phyloP scores from a whole-genome alignment of 2,888 invertebrate species.

The Anagyrus pseudococci region DNA sequence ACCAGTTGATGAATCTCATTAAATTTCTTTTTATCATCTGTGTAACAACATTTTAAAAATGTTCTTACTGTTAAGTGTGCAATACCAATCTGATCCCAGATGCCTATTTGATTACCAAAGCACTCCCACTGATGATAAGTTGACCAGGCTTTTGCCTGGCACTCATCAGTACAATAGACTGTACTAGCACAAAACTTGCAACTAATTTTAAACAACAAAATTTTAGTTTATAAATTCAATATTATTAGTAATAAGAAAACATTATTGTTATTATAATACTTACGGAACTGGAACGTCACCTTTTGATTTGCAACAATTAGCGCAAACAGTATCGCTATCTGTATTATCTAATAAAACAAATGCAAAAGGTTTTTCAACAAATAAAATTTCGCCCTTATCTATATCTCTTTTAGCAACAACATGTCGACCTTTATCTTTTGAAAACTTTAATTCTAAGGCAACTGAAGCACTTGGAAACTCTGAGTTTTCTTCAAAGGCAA shows the following conservation, averaged over 20 bases:
- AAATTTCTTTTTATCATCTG: conserved; percentile 62
- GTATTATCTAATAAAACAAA: conserved; percentile 72
- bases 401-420: conserved; percentile 69
- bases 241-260: conserved; percentile 3
- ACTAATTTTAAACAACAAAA: conserved; percentile 59
- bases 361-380: conserved; percentile 81
- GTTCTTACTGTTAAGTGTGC: conserved; percentile 79
- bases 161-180: conserved; percentile 73
- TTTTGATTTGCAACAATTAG: conserved; percentile 72
- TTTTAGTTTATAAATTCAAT: conserved; percentile 16
- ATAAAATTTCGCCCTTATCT: conserved; percentile 74
- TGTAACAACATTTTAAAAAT: conserved; percentile 65
- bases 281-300: conserved; percentile 69
- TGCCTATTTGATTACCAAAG: conserved; percentile 66
- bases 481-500: conserved; percentile 63
- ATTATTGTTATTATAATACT: conserved; percentile 54
- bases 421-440: conserved; percentile 69
- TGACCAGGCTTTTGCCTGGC: conserved; percentile 66
- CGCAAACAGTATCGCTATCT: conserved; percentile 68
- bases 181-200: conserved; percentile 73
- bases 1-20: conserved; percentile 75
- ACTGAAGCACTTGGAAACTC: conserved; percentile 66
- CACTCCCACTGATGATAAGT: conserved; percentile 78
- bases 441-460: conserved; percentile 65
- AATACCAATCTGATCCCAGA: conserved; percentile 78